These are phyloP conservation scores for Sebastiscus tertius DNA, from an alignment of 2,797 vertebrate genomes.

Conservation along the genomic window DNA sequence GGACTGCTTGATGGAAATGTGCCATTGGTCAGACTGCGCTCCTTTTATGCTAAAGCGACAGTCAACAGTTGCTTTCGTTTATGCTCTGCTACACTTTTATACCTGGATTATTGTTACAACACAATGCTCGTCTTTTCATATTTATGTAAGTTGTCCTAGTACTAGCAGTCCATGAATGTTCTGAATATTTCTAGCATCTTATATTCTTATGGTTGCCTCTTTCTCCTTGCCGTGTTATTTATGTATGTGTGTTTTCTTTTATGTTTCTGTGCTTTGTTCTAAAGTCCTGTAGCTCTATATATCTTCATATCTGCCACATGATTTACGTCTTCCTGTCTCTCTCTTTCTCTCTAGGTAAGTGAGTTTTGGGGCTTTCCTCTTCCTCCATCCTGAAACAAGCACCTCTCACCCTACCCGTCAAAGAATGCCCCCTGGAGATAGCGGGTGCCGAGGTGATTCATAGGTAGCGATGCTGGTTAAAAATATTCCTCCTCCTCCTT, in stretches of 20 bases:
- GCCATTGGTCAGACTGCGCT: background rate
- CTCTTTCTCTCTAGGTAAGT: conserved; percentile 80
- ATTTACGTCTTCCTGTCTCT: conserved; percentile 43
- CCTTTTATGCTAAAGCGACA: background rate
- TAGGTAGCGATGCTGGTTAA: conserved; percentile 61
- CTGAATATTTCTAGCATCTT: too few relatives aligned
- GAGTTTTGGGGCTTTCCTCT: conserved; percentile 60
- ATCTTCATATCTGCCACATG: conserved; percentile 21
- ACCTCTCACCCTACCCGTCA: conserved; percentile 59
- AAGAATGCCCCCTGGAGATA: conserved; percentile 64
- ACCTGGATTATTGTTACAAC: background rate
- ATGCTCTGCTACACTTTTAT: background rate
- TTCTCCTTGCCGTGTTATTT: background rate
- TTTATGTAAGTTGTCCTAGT: fast-evolving
- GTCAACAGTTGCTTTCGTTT: background rate
- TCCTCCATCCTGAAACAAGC: conserved; percentile 61
- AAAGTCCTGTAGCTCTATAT: background rate
- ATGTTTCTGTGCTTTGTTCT: background rate
- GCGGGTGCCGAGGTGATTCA: conserved; percentile 69
- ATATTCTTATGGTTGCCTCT: background rate
- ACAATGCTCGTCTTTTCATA: fast-evolving
- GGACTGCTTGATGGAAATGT: too few relatives aligned
- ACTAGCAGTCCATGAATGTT: background rate
- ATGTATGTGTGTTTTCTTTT: background rate
- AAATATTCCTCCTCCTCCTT: conserved; percentile 70